Base-by-base conservation (phyloP, 2,113 vertebrate genomes). In the Chelonoidis abingdonii region DNA sequence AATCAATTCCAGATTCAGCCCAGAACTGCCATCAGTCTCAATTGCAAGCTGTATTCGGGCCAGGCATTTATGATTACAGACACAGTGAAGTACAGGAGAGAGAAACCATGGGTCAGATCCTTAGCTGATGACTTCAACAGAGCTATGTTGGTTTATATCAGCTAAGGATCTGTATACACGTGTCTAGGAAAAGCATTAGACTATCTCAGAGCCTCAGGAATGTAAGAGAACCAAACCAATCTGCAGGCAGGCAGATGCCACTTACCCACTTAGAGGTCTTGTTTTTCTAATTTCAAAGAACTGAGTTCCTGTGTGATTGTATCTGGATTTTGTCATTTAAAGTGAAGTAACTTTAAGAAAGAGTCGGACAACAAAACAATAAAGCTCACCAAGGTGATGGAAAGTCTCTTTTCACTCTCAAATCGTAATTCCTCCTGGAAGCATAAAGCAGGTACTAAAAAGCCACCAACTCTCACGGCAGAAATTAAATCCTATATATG, bases 271-370 rank as follows among this genome's bases (percentile, higher is more conserved):
- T 53, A 99, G 97, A 50, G 99, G 99, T 96, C 99, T 98, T 93
- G 98, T 99, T 98, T 99, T 99, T 97, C 99, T 99, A 96, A 99
- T 99, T 97, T 99, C 99, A 72, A 99, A 99, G 98, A 99, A 99
- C 97, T 99, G 99, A 35, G 99, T 99, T 97, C 99, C 99, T 1
- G 99, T 99, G 94, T 99, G 99, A 98, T 99, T 99, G 97, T 99
- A 99, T 98, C 99, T 99, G 98, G 90, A 84, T 93, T 91, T 93
- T 57, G 29, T 41, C 85, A 81, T 97, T 98, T 98, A 98, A 98
- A 98, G 97, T 95, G 98, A 97, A 97, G 78, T 17, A 62, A 97
- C 31, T 52, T 79, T n/a, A 50, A 87, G 59, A 62, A 93, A 91
- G 24, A 57, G 56, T 24, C 27, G 87, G 82, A 83, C 29, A 91